These are phyloP conservation scores for Gerris buenoi DNA, from an alignment of 1,140 invertebrate species.

Conservation along the genomic window DNA sequence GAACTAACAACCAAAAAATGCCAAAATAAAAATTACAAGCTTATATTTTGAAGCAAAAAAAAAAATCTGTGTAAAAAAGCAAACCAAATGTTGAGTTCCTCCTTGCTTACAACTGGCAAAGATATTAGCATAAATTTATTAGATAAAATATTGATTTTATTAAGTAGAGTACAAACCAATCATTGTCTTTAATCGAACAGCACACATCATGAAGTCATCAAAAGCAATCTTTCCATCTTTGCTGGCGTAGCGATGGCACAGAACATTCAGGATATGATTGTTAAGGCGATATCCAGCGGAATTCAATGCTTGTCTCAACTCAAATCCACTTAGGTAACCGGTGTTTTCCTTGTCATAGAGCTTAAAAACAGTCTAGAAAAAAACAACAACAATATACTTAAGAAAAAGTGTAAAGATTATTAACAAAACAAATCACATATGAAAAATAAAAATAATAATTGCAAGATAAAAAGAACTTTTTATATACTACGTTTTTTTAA, in stretches of 20 bases:
- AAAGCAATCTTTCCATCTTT: slow-evolving; percentile 71
- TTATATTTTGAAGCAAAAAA: no score
- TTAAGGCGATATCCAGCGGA: slow-evolving; percentile 81
- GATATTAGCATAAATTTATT: neutral
- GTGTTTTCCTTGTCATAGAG: slow-evolving; percentile 69
- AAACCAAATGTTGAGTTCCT: neutral
- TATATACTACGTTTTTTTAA: no score
- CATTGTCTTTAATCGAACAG: slow-evolving; percentile 83
- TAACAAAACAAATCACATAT: slow-evolving; percentile 16
- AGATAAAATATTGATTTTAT: neutral
- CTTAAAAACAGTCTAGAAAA: slow-evolving; percentile 65
- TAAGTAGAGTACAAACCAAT: slow-evolving; percentile 79
- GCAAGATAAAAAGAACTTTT: no score
- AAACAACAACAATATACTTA: slow-evolving; percentile 20
- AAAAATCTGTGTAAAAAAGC: slow-evolving; percentile 9
- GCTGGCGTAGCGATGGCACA: slow-evolving; percentile 79
- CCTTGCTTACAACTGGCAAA: neutral
- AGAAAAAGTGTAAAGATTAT: neutral
- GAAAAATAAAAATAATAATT: slow-evolving; percentile 17
- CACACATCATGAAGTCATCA: slow-evolving; percentile 89
- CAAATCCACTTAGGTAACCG: slow-evolving; percentile 65
- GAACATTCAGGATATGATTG: slow-evolving; percentile 70
- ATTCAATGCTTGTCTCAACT: slow-evolving; percentile 68
- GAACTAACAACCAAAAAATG: no score
- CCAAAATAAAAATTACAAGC: no score